Conservation (phyloP, 2,113 vertebrate genomes). For the Danio rerio region GRCz12tu NC_133200.1:12452501-12453000, state of each 20-base stretch:
- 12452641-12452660: conserved; percentile 48
- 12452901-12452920: background rate
- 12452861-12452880: background rate
- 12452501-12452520: conserved; percentile 44
- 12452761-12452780: conserved; percentile 18
- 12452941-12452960: background rate
- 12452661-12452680: conserved; percentile 15
- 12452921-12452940: conserved; percentile 17
- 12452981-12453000: conserved; percentile 1
- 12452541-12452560: conserved; percentile 17
- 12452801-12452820: background rate
- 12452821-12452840: conserved; percentile 10
- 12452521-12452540: conserved; percentile 5
- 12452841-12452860: background rate
- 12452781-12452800: conserved; percentile 24
- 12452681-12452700: conserved; percentile 35
- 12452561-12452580: conserved; percentile 37
- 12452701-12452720: background rate
- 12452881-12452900: background rate
- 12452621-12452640: conserved; percentile 46
- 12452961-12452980: conserved; percentile 21
- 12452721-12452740: conserved; percentile 44
- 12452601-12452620: background rate
- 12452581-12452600: conserved; percentile 27
- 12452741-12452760: conserved; percentile 48